These are phyloP conservation scores for Clarias gariepinus DNA, from an alignment of 2,113 vertebrate species.

Conservation along the genomic window DNA sequence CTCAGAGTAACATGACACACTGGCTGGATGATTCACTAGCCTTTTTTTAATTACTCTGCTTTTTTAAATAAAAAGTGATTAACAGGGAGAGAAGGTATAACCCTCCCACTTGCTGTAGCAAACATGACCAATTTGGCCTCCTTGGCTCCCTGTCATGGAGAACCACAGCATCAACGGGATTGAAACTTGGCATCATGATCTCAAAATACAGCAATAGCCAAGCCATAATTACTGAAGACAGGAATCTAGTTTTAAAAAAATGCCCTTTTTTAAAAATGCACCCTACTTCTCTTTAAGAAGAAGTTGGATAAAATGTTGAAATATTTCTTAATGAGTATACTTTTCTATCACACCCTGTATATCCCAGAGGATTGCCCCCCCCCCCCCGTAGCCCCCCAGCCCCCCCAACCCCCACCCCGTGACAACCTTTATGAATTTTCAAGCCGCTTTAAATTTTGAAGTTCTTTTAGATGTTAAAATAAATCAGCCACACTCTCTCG, in stretches of 20 bases:
- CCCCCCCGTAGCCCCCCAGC: too few species aligned
- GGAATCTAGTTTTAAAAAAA: not conserved
- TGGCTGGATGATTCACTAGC: not conserved
- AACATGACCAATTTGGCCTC: not conserved
- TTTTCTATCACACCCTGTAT: not conserved
- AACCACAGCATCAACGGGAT: not conserved
- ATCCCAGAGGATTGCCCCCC: not conserved
- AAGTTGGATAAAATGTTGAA: not conserved
- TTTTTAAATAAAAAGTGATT: not conserved
- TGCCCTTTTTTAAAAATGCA: not conserved
- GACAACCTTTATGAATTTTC: not conserved
- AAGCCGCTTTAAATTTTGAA: not conserved
- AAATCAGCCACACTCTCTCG: not conserved
- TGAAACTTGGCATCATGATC: not conserved
- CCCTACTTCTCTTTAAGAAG: not conserved
- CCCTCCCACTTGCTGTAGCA: not conserved
- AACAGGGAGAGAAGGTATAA: not conserved
- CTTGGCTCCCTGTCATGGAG: not conserved
- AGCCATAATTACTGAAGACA: not conserved
- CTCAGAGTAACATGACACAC: not conserved
- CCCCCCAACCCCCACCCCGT: too few species aligned
- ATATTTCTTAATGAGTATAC: not conserved
- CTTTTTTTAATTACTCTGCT: not conserved
- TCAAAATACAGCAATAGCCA: not conserved
- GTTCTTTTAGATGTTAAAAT: constrained; percentile 14